These are phyloP conservation scores for Leuciscus waleckii DNA, from an alignment of 2,797 vertebrate genomes.

Conservation along the genomic window DNA sequence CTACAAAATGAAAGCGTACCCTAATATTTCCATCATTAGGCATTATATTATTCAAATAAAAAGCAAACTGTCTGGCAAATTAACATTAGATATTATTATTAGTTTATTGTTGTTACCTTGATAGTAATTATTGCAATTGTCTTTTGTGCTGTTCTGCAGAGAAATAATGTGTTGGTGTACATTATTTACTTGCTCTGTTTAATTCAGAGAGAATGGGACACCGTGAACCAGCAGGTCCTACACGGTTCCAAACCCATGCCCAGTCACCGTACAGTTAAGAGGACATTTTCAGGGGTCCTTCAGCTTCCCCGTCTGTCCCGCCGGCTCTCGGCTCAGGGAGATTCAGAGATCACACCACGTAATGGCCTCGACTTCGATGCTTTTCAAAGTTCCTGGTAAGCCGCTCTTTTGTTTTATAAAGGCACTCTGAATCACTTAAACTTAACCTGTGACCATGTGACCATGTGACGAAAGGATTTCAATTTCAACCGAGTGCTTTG, in stretches of 20 bases:
- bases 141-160: not conserved
- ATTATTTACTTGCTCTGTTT: constrained; percentile 18
- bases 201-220: constrained; percentile 75
- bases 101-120: not conserved
- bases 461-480: not conserved
- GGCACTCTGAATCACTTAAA: not conserved
- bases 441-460: no score
- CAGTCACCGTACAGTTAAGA: constrained; percentile 66
- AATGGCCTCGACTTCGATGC: constrained; percentile 66
- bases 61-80: not conserved
- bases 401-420: not conserved
- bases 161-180: not conserved
- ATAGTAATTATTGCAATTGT: not conserved
- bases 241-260: constrained; percentile 46
- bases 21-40: not conserved
- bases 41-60: not conserved
- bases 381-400: constrained; percentile 1
- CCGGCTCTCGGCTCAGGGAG: constrained; percentile 63
- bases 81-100: not conserved
- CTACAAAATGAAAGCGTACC: not conserved
- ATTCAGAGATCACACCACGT: constrained; percentile 27
- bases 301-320: constrained; percentile 78
- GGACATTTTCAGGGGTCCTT: constrained; percentile 80
- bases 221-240: constrained; percentile 57
- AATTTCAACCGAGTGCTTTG: not conserved